Conservation (phyloP, 2,888 invertebrate genomes). For the Drosophila robusta region DNA sequence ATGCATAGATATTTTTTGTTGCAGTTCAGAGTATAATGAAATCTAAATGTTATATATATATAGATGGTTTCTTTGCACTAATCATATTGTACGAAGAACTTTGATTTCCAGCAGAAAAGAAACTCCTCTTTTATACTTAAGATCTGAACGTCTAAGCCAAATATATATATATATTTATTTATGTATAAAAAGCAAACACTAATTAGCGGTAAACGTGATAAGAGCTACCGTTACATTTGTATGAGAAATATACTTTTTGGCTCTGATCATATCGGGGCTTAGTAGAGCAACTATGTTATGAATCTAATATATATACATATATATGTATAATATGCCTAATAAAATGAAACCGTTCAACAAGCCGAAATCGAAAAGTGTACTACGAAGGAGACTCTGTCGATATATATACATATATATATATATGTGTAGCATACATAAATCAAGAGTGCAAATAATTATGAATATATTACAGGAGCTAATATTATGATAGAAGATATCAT, state of each 20-base stretch:
- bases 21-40: not conserved
- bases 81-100: not conserved
- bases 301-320: conserved; percentile 4
- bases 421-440: no score
- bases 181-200: not conserved
- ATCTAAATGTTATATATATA: conserved; percentile 14
- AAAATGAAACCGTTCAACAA: conserved; percentile 69
- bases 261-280: conserved; percentile 3
- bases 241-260: conserved; percentile 6
- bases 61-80: conserved; percentile 9
- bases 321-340: conserved; percentile 31
- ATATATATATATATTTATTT: not conserved
- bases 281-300: not conserved
- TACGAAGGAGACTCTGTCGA: conserved; percentile 20
- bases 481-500: not conserved
- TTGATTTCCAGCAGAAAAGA: not conserved
- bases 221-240: conserved; percentile 2
- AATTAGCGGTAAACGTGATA: conserved; percentile 39
- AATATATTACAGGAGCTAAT: conserved; percentile 1
- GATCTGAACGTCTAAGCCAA: conserved; percentile 33
- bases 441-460: not conserved
- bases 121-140: conserved; percentile 44
- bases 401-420: conserved; percentile 23
- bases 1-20: not conserved
- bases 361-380: conserved; percentile 20